Conservation (phyloP, 2,113 vertebrate species). For the Ariopsis seemanni region DNA sequence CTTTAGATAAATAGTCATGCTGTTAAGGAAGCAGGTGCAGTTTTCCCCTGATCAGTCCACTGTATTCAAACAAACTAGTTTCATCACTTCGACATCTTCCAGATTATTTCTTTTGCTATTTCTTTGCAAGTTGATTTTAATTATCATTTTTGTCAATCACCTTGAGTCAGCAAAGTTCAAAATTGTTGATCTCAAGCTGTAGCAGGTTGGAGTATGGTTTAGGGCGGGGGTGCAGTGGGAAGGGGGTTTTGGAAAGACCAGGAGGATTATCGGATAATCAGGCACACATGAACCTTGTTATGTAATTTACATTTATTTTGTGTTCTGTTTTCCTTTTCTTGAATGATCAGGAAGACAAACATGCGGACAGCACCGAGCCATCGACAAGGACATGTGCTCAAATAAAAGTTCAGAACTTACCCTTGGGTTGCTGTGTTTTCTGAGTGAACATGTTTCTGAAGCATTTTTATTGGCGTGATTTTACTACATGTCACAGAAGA, state of each 20-base stretch:
- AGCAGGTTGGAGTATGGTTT: neutral
- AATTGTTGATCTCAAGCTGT: neutral
- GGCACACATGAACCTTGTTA: neutral
- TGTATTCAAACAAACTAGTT: neutral
- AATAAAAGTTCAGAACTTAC: neutral
- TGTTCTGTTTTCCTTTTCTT: neutral
- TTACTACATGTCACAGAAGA: no score
- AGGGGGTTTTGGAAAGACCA: neutral
- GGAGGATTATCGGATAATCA: neutral
- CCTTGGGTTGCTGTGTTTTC: neutral
- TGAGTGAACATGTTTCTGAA: neutral
- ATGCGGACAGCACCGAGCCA: neutral
- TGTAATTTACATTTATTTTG: neutral
- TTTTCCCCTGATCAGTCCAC: neutral
- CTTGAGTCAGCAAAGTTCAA: neutral
- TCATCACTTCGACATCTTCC: neutral
- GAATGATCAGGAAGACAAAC: neutral
- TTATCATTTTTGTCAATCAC: neutral
- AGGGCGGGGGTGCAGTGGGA: neutral
- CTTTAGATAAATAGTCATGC: neutral
- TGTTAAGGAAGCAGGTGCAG: conserved; percentile 2
- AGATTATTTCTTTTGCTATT: neutral
- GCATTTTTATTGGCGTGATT: no score
- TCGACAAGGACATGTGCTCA: neutral
- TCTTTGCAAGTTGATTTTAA: neutral